These are phyloP conservation scores for Microplitis demolitor DNA, from an alignment of 1,140 invertebrate genomes.

Conservation along the genomic window DNA sequence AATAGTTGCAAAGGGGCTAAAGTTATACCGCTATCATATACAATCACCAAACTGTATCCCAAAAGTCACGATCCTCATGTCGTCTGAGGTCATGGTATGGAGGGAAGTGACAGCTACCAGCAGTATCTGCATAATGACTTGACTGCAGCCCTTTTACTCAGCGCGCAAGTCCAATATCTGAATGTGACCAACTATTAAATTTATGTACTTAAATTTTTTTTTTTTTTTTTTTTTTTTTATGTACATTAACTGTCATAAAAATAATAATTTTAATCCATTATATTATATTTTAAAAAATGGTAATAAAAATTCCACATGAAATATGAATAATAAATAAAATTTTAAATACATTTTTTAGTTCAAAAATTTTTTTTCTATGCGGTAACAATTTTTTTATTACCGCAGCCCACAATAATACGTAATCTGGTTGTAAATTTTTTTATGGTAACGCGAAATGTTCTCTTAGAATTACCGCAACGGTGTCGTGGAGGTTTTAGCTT, in stretches of 20 bases:
- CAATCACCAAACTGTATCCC: background rate
- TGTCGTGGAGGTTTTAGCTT: background rate
- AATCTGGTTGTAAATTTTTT: background rate
- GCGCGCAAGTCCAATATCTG: constrained; percentile 31
- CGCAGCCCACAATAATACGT: background rate
- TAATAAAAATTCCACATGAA: no score
- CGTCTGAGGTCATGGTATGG: constrained; percentile 33
- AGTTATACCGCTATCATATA: no score
- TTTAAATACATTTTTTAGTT: background rate
- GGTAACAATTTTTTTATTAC: background rate
- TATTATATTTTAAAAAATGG: no score
- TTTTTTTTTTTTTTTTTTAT: no score
- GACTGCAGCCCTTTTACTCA: constrained; percentile 45
- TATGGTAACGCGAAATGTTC: background rate
- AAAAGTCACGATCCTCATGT: constrained; percentile 25
- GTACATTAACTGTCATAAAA: no score
- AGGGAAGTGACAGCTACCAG: constrained; percentile 39
- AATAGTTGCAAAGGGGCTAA: no score
- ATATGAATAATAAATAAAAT: no score
- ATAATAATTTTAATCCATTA: no score
- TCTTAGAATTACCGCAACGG: background rate
- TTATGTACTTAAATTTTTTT: background rate
- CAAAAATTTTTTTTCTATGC: background rate
- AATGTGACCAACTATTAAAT: background rate
- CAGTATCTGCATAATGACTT: constrained; percentile 52